Base-by-base conservation (phyloP, 1,140 invertebrate species). In the Oryzaephilus surinamensis region DNA sequence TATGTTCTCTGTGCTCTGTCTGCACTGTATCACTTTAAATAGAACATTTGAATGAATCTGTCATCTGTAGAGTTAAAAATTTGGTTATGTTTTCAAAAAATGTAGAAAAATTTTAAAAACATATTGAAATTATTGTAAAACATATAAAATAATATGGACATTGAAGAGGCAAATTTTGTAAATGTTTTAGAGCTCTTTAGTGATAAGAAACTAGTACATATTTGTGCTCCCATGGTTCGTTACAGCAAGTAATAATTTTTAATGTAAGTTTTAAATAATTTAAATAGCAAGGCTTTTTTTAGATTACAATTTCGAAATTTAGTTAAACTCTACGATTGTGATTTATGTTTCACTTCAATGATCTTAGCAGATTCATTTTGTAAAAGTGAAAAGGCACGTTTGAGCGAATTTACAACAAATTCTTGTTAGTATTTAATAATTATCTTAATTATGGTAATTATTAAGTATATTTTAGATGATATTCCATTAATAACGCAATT, bases 191-290 rank as follows among this genome's bases (percentile, higher is more conserved):
- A n/a, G n/a, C n/a, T n/a, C n/a, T n/a, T n/a, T n/a, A n/a, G n/a
- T n/a, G n/a, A n/a, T n/a, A n/a, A n/a, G n/a, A n/a, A n/a, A n/a
- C n/a, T n/a, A n/a, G n/a, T n/a, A n/a, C n/a, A n/a, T n/a, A n/a
- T n/a, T n/a, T n/a, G n/a, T n/a, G 91, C 92, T 7, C 92, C 92
- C 7, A 97, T 96, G 92, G 92, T 97, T 23, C 74, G 92, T 50
- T 97, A 96, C 54, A 95, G 91, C 55, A 95, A 92, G 78, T 85
- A 68, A 67, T 70, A 16, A 40, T 41, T 4, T 37, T 29, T 12
- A 32, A 24, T 24, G 10, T 24, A 1, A 24, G 11, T n/a, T 24
- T 6, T 10, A 38, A 38, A 38, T 38, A 38, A 26, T 28, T 38
- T 20, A 38, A 38, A 28, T 30, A 30, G 27, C 30, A 38, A 19